Evolutionary conservation across 2,113 vertebrate genomes (phyloP), one percentile per base, ranked within the genome.

Genomic region (Sialia sialis): DNA sequence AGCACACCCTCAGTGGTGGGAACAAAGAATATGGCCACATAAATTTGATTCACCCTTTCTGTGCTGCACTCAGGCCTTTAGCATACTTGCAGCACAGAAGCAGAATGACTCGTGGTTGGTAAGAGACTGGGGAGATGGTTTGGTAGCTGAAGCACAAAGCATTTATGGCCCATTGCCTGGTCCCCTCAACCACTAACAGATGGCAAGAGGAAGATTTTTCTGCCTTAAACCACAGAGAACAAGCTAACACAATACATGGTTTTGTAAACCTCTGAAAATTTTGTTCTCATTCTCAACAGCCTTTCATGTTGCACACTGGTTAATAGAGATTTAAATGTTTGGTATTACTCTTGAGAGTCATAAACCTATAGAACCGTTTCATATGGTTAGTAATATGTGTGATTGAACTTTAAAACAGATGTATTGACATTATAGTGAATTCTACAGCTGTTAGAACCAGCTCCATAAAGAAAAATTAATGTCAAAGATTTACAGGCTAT

Each of bases 1-100:
- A 79, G 30, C 19, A 26, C 66, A 27, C 4, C 13, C 22, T 66
- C 23, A 32, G 1, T 0, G 2, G 6, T 56, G 21, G 26, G n/a
- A 79, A 64, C 11, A 54, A 87, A 49, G 36, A 11, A 43, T 41
- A 46, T 14, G 26, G 15, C 20, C 39, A 21, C 0, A 0, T 60
- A 49, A 87, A 77, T 12, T 62, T 44, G 3, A 66, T 70, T 80
- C 29, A 34, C 14, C 23, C 43, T 52, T 78, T 5, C 60, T 51
- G 11, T 62, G 60, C 39, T 75, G 55, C 39, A 18, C 10, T 36
- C 29, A 34, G 22, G 29, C 41, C 41, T 38, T 32, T 11, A 55
- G 49, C 48, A 55, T 22, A 41, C 74, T 63, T 49, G 25, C 52
- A 79, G 34, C 34, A 38, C 38, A 70, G 69, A 56, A 44, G 19